These are phyloP conservation scores for Lymantria monacha DNA, from an alignment of 2,888 invertebrate genomes.

Conservation along the genomic window DNA sequence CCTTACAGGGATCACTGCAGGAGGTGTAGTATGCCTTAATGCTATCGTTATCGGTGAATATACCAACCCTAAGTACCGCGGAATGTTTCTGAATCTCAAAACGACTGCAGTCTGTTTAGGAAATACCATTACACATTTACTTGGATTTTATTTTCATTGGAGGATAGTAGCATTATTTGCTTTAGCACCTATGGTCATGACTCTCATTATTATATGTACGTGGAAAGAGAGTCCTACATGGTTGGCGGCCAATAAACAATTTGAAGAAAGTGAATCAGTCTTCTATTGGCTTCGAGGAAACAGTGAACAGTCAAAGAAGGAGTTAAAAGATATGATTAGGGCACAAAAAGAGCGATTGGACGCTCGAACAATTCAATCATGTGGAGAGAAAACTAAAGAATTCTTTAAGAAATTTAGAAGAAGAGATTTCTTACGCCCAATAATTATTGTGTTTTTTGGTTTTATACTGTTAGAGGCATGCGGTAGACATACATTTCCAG, in stretches of 20 bases:
- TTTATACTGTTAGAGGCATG: conserved; percentile 46
- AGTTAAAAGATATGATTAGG: conserved; percentile 45
- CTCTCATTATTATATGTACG: conserved; percentile 54
- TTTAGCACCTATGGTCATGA: conserved; percentile 37
- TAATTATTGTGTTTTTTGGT: conserved; percentile 41
- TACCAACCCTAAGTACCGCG: conserved; percentile 50
- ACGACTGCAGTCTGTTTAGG: conserved; percentile 53
- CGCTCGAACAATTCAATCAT: conserved; percentile 1
- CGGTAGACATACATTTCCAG: too few relatives aligned
- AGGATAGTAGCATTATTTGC: conserved; percentile 44
- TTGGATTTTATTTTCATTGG: conserved; percentile 46
- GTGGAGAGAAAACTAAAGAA: conserved; percentile 11
- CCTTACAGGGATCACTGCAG: conserved; percentile 45
- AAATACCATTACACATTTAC: conserved; percentile 40
- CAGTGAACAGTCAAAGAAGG: conserved; percentile 28
- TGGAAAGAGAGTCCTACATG: conserved; percentile 83
- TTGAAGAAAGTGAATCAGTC: conserved; percentile 23
- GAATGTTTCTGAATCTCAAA: conserved; percentile 57
- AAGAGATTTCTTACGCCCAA: conserved; percentile 53
- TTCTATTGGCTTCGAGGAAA: conserved; percentile 79
- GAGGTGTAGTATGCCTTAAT: conserved; percentile 44
- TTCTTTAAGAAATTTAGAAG: conserved; percentile 48
- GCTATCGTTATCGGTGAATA: conserved; percentile 61
- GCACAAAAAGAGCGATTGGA: conserved; percentile 40
- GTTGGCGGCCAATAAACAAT: conserved; percentile 68